Evolutionary conservation across 2,888 invertebrate species (phyloP).

Genomic region (Sinhomidia bicolor): DNA sequence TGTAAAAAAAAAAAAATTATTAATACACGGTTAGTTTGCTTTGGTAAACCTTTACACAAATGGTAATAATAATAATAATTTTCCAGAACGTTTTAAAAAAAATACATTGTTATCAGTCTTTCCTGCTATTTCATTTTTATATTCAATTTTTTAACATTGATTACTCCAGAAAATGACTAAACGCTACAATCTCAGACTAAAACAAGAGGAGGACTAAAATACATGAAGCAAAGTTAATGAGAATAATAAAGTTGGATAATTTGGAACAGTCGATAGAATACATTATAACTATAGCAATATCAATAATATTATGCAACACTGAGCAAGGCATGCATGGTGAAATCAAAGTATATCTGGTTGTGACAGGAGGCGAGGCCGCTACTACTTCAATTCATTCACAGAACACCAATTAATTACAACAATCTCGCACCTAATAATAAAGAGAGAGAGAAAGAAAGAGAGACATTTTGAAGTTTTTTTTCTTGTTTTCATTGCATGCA

Average conservation of each 20-base stretch:
- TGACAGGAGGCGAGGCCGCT: conserved; percentile 50
- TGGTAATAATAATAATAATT: too few species aligned
- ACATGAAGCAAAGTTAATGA: neutral
- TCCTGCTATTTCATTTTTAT: too few species aligned
- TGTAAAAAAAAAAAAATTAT: conserved; percentile 81
- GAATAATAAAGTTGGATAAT: neutral
- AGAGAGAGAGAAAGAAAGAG: neutral
- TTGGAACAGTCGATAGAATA: neutral
- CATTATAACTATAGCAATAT: neutral
- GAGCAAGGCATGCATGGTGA: neutral
- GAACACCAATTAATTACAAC: conserved; percentile 42
- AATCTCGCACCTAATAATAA: neutral
- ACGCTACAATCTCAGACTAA: too few species aligned
- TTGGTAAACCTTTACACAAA: neutral
- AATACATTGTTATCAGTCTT: too few species aligned
- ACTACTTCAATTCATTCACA: conserved; percentile 33
- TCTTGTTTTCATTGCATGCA: neutral
- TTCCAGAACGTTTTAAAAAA: too few species aligned
- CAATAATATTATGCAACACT: neutral
- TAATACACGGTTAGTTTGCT: neutral
- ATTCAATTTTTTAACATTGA: too few species aligned
- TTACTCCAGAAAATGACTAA: too few species aligned
- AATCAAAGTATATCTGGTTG: conserved; percentile 39
- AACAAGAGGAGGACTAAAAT: too few species aligned
- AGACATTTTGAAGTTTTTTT: neutral